phyloP scores from a whole-genome alignment of 2,888 invertebrate genomes.

The Achlya flavicornis region DNA sequence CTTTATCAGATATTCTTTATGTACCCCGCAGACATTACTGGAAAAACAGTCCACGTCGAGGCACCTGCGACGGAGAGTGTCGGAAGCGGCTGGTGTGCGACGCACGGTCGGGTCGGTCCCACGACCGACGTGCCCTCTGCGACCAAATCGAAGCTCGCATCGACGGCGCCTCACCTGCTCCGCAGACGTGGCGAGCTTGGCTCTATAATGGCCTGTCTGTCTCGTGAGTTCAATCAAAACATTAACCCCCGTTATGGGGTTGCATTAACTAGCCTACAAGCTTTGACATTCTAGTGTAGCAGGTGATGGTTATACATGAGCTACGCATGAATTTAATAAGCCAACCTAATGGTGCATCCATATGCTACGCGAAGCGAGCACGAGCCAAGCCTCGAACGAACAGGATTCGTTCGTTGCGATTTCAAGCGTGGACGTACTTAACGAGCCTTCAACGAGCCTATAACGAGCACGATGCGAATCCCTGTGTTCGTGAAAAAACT shows the following conservation, averaged over 20 bases:
- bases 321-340: too few relatives aligned
- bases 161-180: constrained; percentile 86
- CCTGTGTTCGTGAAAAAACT: too few relatives aligned
- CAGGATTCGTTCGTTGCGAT: too few relatives aligned
- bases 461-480: too few relatives aligned
- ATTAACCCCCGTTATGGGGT: not conserved
- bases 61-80: constrained; percentile 92
- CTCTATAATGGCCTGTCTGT: constrained; percentile 93
- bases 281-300: not conserved
- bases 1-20: not conserved
- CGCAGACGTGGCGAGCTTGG: constrained; percentile 93
- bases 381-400: too few relatives aligned
- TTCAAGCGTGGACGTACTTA: too few relatives aligned
- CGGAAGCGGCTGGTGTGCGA: constrained; percentile 94
- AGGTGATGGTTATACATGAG: not conserved
- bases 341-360: too few relatives aligned
- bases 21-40: constrained; percentile 88
- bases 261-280: not conserved
- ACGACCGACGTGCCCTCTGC: constrained; percentile 92
- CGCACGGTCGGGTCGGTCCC: constrained; percentile 93
- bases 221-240: constrained; percentile 87
- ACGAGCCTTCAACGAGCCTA: too few relatives aligned
- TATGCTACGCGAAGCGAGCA: too few relatives aligned
- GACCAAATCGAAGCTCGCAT: constrained; percentile 92
- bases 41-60: constrained; percentile 94